Percentiles rank a stretch among this genome's conserved stretches.
These are phyloP conservation scores for Paramormyrops kingsleyae DNA, from an alignment of 2,113 vertebrate genomes.

Conservation along the genomic window DNA sequence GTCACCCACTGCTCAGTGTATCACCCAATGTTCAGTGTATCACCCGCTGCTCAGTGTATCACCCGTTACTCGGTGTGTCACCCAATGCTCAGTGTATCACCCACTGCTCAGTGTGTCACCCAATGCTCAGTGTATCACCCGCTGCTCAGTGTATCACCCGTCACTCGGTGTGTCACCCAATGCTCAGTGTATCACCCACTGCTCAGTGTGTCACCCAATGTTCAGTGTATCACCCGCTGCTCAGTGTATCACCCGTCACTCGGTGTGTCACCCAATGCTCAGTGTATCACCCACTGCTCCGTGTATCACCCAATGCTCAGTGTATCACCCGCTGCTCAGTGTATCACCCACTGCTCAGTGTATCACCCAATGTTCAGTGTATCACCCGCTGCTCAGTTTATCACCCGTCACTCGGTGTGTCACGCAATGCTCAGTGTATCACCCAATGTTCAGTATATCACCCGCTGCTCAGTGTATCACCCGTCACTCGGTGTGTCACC, in stretches of 20 bases:
- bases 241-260: no score
- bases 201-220: no score
- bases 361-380: not conserved
- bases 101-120: not conserved
- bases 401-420: not conserved
- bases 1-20: no score
- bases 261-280: not conserved
- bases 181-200: no score
- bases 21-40: fast-evolving
- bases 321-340: not conserved
- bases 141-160: not conserved
- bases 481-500: not conserved
- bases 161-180: no score
- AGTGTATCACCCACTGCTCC: not conserved
- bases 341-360: not conserved
- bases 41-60: no score
- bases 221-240: no score
- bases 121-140: not conserved
- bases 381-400: not conserved
- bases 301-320: not conserved
- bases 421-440: not conserved
- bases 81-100: not conserved
- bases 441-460: not conserved
- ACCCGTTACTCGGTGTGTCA: no score
- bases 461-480: not conserved